Percentiles rank a stretch among this genome's conserved stretches.
Evolutionary conservation across 2,113 vertebrate species (phyloP).

Genomic region (Macquaria australasica): DNA sequence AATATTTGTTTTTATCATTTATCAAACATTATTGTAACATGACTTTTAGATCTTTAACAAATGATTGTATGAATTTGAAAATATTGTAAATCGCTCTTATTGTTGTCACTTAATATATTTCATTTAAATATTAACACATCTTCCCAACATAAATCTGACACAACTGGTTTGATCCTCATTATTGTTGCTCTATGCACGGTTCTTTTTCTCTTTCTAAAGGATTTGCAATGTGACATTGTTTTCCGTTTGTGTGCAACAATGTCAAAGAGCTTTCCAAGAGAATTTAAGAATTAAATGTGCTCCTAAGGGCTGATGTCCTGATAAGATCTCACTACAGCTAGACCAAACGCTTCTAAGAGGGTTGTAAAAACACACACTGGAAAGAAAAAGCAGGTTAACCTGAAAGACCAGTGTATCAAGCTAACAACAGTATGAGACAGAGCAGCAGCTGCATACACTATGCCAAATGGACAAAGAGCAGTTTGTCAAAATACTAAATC

Average conservation of each 20-base stretch:
- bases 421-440: no score
- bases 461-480: no score
- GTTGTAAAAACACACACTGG: not conserved
- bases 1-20: constrained; percentile 4
- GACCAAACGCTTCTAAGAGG: not conserved
- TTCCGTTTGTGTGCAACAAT: not conserved
- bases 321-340: not conserved
- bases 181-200: not conserved
- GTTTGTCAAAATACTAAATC: no score
- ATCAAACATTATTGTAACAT: not conserved
- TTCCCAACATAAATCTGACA: not conserved
- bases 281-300: not conserved
- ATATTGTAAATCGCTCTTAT: not conserved
- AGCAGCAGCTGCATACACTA: no score
- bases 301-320: not conserved
- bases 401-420: no score
- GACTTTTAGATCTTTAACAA: not conserved
- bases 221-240: not conserved
- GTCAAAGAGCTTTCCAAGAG: not conserved
- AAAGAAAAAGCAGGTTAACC: no score
- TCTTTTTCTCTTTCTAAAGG: not conserved
- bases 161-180: not conserved
- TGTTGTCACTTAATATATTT: not conserved
- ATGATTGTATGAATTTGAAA: not conserved
- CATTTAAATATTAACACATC: not conserved